Evolutionary conservation across 2,888 invertebrate genomes (phyloP), one percentile per base, ranked within the genome.

Genomic region (Apamea epomidion): DNA sequence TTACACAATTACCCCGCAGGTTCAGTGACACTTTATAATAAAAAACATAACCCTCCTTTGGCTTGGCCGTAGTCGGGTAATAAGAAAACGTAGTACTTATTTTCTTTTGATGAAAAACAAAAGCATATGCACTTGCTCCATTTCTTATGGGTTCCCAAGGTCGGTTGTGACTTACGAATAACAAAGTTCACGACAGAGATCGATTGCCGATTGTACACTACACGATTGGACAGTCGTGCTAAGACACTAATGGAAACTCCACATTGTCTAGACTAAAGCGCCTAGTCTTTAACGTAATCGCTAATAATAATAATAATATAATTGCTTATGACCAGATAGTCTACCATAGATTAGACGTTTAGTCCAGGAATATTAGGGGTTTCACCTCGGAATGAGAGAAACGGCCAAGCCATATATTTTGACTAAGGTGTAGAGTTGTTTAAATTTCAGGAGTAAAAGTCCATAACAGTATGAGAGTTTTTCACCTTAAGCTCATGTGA

Each of bases 251-350:
- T 80, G n/a, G n/a, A 45, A 71, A 71, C 51, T 32, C 10, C 10
- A 25, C 54, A 54, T 32, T 54, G n/a, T 64, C 25, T 29, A 21
- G 21, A n/a, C 25, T 29, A 32, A 18, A n/a, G 16, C 48, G 18
- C 45, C 16, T 16, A 21, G n/a, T 12, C 8, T 14, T 14, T 29
- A 14, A 54, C n/a, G 16, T 64, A 54, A 65, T 64, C 32, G n/a
- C n/a, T n/a, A n/a, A n/a, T n/a, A n/a, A n/a, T n/a, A n/a, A n/a
- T n/a, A n/a, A n/a, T n/a, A n/a, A n/a, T n/a, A n/a, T n/a, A n/a
- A n/a, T 64, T 32, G 71, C 48, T n/a, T 72, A 45, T 80, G 62
- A 80, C 80, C 64, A 45, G 21, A 64, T 54, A 54, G 1, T 54
- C 29, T 45, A 58, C 45, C 12, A n/a, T 18, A 68, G 21, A 78